Percentiles rank a stretch among this genome's conserved stretches.
Conservation (phyloP, 2,113 vertebrate species). For the Nyctibius bracteatus region DNA sequence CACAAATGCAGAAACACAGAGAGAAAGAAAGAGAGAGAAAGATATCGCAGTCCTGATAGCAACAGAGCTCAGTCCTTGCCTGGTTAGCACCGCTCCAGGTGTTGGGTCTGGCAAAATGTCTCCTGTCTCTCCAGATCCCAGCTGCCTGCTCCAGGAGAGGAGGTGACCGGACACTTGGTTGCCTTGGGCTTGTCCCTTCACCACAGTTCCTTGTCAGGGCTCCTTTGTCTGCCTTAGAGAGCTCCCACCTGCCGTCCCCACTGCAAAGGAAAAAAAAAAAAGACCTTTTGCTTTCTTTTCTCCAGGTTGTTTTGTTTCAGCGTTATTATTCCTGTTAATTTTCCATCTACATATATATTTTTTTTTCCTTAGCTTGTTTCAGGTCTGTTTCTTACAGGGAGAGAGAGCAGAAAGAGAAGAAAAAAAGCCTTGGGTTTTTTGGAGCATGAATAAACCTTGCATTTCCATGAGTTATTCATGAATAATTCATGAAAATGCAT, state of each 20-base stretch:
- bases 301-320: neutral
- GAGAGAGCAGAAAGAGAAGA: conserved; percentile 10
- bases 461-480: conserved; percentile 75
- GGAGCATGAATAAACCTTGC: conserved; percentile 74
- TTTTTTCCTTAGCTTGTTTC: neutral
- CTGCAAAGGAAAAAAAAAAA: neutral
- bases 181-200: conserved; percentile 19
- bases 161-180: neutral
- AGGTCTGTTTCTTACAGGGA: conserved; percentile 43
- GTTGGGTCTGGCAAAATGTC: conserved; percentile 25
- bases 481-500: conserved; percentile 74
- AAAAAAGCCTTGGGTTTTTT: conserved; percentile 58
- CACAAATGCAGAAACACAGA: neutral
- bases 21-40: neutral
- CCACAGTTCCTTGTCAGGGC: conserved; percentile 4
- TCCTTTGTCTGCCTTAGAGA: conserved; percentile 46
- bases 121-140: conserved; percentile 14
- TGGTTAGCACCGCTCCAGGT: conserved; percentile 29
- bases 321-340: conserved; percentile 11
- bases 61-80: conserved; percentile 44
- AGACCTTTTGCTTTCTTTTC: neutral
- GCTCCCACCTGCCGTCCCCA: conserved; percentile 26
- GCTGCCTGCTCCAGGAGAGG: conserved; percentile 2
- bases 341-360: neutral
- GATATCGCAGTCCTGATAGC: neutral